phyloP scores from a whole-genome alignment of 2,888 invertebrate species.

The Crocallis elinguaria region DNA sequence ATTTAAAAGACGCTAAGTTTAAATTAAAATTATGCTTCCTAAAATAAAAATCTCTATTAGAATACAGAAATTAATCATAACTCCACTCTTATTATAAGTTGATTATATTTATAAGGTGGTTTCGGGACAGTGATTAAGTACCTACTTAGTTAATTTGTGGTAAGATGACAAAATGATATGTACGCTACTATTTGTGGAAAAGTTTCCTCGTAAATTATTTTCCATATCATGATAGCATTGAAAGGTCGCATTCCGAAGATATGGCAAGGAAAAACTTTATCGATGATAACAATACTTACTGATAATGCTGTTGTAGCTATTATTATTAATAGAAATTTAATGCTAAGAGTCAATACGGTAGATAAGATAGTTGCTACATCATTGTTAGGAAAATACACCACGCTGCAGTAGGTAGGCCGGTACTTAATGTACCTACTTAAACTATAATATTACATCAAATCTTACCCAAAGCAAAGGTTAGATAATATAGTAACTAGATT shows the following conservation, averaged over 20 bases:
- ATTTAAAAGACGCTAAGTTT: too few species aligned
- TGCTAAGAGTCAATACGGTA: slow-evolving; percentile 3
- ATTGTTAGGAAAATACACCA: background rate
- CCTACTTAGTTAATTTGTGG: background rate
- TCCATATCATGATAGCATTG: slow-evolving; percentile 35
- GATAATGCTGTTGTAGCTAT: slow-evolving; percentile 2
- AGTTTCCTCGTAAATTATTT: slow-evolving; percentile 23
- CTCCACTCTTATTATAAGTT: too few species aligned
- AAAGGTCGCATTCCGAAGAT: slow-evolving; percentile 54
- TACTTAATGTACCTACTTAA: too few species aligned
- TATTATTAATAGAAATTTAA: slow-evolving; percentile 3
- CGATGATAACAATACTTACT: slow-evolving; percentile 22
- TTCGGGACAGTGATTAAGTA: too few species aligned
- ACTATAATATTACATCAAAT: background rate
- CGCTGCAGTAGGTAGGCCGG: too few species aligned
- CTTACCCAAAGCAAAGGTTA: too few species aligned
- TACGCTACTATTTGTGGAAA: background rate
- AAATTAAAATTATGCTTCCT: too few species aligned
- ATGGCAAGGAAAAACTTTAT: slow-evolving; percentile 40
- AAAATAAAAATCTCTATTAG: too few species aligned
- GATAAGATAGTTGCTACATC: background rate
- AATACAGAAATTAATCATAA: too few species aligned
- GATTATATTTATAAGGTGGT: too few species aligned
- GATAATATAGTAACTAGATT: background rate
- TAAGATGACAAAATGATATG: background rate